A percentile compares a stretch with the other conserved stretches of the same genome.
Evolutionary conservation across 1,140 invertebrate genomes (phyloP).

Genomic region (Monomorium pharaonis): DNA sequence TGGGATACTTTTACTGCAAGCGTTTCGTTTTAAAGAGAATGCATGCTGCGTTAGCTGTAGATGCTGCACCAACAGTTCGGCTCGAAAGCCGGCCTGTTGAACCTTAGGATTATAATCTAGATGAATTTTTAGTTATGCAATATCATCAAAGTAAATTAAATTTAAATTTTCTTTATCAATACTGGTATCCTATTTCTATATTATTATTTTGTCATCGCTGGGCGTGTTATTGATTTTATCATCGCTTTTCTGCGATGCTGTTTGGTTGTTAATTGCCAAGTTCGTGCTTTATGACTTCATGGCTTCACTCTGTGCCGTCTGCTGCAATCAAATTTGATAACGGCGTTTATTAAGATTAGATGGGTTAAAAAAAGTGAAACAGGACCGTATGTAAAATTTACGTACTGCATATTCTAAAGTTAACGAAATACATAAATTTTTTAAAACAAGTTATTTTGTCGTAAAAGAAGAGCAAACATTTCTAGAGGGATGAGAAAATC

Average conservation of each 20-base stretch:
- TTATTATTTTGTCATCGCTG: too few relatives aligned
- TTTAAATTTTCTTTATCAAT: background rate
- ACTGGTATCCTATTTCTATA: background rate
- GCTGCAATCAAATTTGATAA: too few relatives aligned
- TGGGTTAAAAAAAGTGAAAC: too few relatives aligned
- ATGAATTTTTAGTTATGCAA: slow-evolving; percentile 2
- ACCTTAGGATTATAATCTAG: background rate
- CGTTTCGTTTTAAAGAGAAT: background rate
- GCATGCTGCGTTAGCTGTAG: background rate
- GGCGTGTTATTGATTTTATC: too few relatives aligned
- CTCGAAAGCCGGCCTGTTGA: background rate
- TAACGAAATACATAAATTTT: background rate
- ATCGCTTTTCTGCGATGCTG: too few relatives aligned
- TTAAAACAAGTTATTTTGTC: background rate
- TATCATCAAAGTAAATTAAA: background rate
- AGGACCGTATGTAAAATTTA: too few relatives aligned
- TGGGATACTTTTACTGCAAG: background rate
- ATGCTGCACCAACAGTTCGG: background rate
- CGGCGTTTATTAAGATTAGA: too few relatives aligned
- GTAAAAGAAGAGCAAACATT: background rate
- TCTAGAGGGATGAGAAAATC: background rate
- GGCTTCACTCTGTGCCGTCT: too few relatives aligned
- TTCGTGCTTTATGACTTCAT: too few relatives aligned
- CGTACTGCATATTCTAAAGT: too few relatives aligned
- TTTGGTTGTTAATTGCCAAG: too few relatives aligned